Evolutionary conservation across 2,113 vertebrate species (phyloP).

Genomic region (Rhodinocichla rosea): DNA sequence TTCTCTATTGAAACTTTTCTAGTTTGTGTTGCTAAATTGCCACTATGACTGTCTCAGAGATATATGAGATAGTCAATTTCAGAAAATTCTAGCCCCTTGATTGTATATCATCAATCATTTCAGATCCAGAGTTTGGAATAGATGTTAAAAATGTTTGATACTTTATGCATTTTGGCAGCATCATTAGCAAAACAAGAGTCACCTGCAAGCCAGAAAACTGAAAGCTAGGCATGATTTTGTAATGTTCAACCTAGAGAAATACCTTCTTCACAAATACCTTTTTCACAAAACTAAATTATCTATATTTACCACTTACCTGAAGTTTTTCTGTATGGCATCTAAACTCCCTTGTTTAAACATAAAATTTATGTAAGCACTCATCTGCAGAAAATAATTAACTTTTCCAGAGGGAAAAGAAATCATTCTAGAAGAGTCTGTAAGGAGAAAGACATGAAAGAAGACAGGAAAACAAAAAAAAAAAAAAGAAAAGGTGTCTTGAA

Average conservation of each 20-base stretch:
- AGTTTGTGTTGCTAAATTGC: not conserved
- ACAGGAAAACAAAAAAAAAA: not conserved
- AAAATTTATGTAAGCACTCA: not conserved
- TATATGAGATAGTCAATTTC: not conserved
- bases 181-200: not conserved
- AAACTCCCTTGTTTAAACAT: not conserved
- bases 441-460: not conserved
- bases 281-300: not conserved
- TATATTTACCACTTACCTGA: not conserved
- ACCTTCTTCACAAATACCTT: not conserved
- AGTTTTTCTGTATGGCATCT: not conserved
- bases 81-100: not conserved
- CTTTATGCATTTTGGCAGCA: not conserved
- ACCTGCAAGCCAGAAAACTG: not conserved
- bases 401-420: not conserved
- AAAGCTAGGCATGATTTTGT: not conserved
- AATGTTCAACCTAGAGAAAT: not conserved
- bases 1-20: not conserved
- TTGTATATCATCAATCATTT: not conserved
- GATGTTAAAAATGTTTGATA: not conserved
- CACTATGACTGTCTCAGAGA: not conserved
- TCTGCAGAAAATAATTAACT: not conserved
- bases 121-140: not conserved
- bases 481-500: not conserved
- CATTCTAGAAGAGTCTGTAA: not conserved